Evolutionary conservation across 2,113 vertebrate genomes (phyloP), one percentile per base, ranked within the genome.

Genomic region (Syngnathus scovelli): DNA sequence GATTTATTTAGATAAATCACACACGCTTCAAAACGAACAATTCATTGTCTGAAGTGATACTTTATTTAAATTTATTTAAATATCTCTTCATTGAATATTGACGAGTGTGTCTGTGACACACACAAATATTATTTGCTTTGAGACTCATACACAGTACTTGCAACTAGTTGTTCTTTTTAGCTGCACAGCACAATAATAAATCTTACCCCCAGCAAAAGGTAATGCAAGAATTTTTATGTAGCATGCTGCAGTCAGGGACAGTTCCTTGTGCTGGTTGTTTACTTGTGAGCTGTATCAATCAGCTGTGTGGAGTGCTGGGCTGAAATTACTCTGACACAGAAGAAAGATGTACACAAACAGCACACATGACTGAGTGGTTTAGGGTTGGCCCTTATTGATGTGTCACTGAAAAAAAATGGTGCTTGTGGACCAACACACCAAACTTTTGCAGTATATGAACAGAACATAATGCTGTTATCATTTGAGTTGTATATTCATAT

Each of bases 71-170:
- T 27, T 1, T 1, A 27, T 27, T 33, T 33, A 33, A 33, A 33
- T 27, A 16, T 11, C 12, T 56, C 27, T 56, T 56, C 13, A 56
- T 33, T 33, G 54, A 56, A 36, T 33, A 56, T 58, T 36, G 55
- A 58, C 27, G 21, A n/a, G 2, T 21, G 7, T 56, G 23, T 58
- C 27, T 15, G 6, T 33, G 27, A 33, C 27, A 33, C 27, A 33
- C 27, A 33, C 27, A 33, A 65, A 62, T 75, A 74, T 78, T 81
- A 81, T 83, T 48, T 85, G 73, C 80, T 83, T 39, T 75, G 83
- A 85, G 81, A 84, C 76, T 72, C 83, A 78, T 78, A 72, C 43
- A 38, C 27, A 33, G 2, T 33, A 33, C 59, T 23, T 61, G 67
- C 69, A 77, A 76, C 73, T 74, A 72, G 64, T 80, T 83, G 44